Percentiles rank a stretch among this genome's conserved stretches.
phyloP scores from a whole-genome alignment of 2,888 invertebrate genomes.

The Caenorhabditis virilis region DNA sequence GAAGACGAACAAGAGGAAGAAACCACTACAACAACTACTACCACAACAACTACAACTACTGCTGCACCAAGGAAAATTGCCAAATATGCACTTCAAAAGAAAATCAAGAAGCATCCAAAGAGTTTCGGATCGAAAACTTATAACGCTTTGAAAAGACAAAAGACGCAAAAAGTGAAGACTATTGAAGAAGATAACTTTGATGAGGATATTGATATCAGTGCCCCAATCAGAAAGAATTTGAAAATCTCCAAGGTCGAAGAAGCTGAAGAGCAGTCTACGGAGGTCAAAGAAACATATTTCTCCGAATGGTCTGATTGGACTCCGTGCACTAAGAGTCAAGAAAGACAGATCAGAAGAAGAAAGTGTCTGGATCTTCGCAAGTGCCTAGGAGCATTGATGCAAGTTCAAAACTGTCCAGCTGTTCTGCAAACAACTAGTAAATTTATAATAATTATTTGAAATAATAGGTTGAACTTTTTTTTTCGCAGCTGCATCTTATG shows the following conservation, averaged over 20 bases:
- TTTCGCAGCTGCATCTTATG: conserved; percentile 16
- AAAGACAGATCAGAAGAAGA: conserved; percentile 64
- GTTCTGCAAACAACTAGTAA: conserved; percentile 30
- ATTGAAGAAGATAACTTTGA: conserved; percentile 4
- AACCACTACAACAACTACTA: conserved; percentile 7
- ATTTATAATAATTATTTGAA: not conserved
- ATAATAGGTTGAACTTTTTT: not conserved
- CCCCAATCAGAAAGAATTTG: not conserved
- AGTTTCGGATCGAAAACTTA: conserved; percentile 50
- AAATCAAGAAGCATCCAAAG: conserved; percentile 38
- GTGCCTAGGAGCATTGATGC: conserved; percentile 62
- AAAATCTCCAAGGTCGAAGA: conserved; percentile 9
- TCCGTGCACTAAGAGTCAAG: conserved; percentile 60
- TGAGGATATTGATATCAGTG: not conserved
- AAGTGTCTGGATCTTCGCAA: conserved; percentile 62
- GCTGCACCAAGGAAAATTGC: conserved; percentile 3
- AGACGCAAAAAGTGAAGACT: conserved; percentile 10
- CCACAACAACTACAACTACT: conserved; percentile 15
- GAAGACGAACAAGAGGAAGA: conserved; percentile 15
- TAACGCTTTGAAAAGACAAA: conserved; percentile 28
- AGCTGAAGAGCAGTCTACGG: conserved; percentile 7
- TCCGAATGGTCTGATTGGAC: conserved; percentile 67
- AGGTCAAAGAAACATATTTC: conserved; percentile 47
- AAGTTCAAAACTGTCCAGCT: conserved; percentile 54
- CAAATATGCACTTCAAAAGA: conserved; percentile 4